phyloP scores from a whole-genome alignment of 2,888 invertebrate genomes.

The Lithophane ornitopus region DNA sequence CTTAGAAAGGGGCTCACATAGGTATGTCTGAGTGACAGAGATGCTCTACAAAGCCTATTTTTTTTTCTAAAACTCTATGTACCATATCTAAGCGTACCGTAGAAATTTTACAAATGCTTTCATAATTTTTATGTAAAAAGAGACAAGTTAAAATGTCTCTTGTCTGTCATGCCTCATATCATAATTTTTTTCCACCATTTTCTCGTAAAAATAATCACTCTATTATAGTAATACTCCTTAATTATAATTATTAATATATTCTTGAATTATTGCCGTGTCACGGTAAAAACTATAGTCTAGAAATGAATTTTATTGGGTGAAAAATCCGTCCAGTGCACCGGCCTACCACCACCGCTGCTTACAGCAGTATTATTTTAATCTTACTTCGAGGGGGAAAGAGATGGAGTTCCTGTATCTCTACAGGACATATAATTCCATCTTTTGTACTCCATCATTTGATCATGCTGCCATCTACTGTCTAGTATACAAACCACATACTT shows the following conservation, averaged over 20 bases:
- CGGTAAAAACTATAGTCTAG: not conserved
- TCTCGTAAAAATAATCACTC: not conserved
- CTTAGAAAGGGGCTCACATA: too few relatives aligned
- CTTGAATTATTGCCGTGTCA: constrained; percentile 9
- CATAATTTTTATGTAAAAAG: not conserved
- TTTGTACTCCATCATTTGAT: too few relatives aligned
- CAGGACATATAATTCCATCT: too few relatives aligned
- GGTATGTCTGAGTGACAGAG: not conserved
- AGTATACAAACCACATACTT: too few relatives aligned
- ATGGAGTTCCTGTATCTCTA: too few relatives aligned
- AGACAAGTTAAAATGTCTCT: not conserved
- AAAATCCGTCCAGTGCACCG: too few relatives aligned
- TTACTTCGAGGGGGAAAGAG: too few relatives aligned
- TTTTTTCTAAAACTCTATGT: not conserved
- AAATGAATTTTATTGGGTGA: too few relatives aligned
- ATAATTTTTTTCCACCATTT: not conserved
- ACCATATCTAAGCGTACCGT: not conserved
- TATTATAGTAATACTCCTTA: not conserved
- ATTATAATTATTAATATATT: not conserved
- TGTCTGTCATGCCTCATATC: not conserved
- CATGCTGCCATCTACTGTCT: too few relatives aligned
- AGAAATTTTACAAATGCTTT: not conserved
- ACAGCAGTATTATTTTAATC: too few relatives aligned
- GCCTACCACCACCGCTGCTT: too few relatives aligned
- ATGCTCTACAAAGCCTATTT: not conserved